phyloP scores from a whole-genome alignment of 1,140 invertebrate species.

The Eueides isabella region DNA sequence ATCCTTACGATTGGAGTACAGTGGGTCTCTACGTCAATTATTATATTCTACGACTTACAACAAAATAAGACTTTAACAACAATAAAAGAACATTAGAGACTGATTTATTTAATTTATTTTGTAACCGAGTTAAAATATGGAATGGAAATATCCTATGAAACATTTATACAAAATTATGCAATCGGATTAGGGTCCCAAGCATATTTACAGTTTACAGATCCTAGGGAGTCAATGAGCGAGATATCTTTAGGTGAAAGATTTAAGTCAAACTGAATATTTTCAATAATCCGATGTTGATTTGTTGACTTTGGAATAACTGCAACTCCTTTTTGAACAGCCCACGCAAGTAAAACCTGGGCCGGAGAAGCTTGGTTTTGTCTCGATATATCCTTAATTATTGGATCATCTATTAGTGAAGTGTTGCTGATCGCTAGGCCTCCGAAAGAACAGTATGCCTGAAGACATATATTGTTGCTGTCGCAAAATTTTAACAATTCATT shows the following conservation, averaged over 20 bases:
- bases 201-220: constrained; percentile 83
- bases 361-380: constrained; percentile 83
- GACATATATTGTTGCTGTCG: constrained; percentile 84
- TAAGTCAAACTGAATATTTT: constrained; percentile 88
- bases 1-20: no score
- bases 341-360: constrained; percentile 87
- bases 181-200: constrained; percentile 86
- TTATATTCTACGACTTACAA: no score
- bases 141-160: background rate
- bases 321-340: constrained; percentile 86
- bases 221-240: constrained; percentile 82
- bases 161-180: constrained; percentile 21
- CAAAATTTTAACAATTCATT: constrained; percentile 86
- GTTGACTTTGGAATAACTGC: constrained; percentile 89
- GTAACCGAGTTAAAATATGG: background rate
- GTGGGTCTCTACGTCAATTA: no score
- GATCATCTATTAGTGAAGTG: constrained; percentile 83
- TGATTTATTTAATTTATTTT: background rate
- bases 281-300: constrained; percentile 83
- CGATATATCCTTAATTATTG: constrained; percentile 83
- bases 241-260: constrained; percentile 82
- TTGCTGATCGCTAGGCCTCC: constrained; percentile 84
- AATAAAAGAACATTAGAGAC: background rate
- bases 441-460: constrained; percentile 92
- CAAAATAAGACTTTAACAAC: background rate